Evolutionary conservation across 2,888 invertebrate species (phyloP), one percentile per base, ranked within the genome.

Genomic region (Dryadula phaetusa): DNA sequence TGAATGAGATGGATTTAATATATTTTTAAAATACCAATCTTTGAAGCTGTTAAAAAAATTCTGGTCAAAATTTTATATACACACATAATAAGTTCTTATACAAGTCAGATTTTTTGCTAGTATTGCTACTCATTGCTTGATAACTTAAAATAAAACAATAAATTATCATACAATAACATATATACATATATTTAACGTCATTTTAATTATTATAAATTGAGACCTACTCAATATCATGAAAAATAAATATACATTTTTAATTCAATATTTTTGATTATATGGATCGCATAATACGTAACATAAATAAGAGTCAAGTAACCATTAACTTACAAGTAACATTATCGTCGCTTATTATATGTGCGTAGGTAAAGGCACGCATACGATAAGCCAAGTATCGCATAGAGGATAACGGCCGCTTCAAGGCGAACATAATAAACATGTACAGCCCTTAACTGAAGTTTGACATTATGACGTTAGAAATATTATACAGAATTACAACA

Each of bases 381-480:
- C 76, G 83, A 86, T 86, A 86, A 87, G 81, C 77, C 72, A 69
- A 79, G 79, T 83, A 84, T 83, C 82, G 81, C 76, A 66, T 61
- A 78, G 82, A 82, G 90, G 88, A 85, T 87, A 90, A 90, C 82
- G 88, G 73, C 88, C 90, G 82, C 83, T 70, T 77, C 90, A 90
- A 90, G 90, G 90, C 87, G 76, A 86, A 79, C 82, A 49, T 66
- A 69, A 69, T 69, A 66, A 66, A 69, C 66, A 47, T 42, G 46
- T 66, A 70, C 68, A 54, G 22, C 60, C n/a, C 28, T 34, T 54
- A 46, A 53, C 61, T 44, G 32, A 49, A 53, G 65, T 70, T 44
- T 22, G 10, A 56, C 68, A 22, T 16, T 12, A 54, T 14, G 8
- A 37, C 64, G 72, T 70, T 77, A 69, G 70, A 77, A 75, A 77